A percentile compares a stretch with the other conserved stretches of the same genome.
Evolutionary conservation across 2,888 invertebrate genomes (phyloP).

Genomic region (Cylloceria caligata): DNA sequence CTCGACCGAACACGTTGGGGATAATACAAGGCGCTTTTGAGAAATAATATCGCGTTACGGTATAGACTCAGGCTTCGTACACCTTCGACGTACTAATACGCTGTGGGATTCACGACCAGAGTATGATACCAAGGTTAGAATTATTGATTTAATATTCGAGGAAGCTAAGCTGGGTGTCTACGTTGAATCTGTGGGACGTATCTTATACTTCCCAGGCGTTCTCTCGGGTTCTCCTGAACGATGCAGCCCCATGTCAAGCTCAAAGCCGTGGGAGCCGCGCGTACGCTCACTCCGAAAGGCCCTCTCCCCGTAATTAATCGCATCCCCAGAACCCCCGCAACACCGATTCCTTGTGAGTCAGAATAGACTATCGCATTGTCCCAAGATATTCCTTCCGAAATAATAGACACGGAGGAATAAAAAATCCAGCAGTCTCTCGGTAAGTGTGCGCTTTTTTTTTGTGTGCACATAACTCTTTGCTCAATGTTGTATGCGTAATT

Average conservation of each 20-base stretch:
- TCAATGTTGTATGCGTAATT: no score
- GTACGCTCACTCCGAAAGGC: constrained; percentile 50
- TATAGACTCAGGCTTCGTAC: constrained; percentile 38
- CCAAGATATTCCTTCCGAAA: not conserved
- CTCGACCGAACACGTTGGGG: constrained; percentile 53
- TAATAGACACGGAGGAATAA: not conserved
- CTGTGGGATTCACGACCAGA: constrained; percentile 50
- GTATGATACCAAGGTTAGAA: constrained; percentile 79
- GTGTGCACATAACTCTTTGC: no score
- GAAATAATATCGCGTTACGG: constrained; percentile 78
- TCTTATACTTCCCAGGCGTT: constrained; percentile 80
- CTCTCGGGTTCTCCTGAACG: constrained; percentile 49
- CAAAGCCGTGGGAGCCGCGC: constrained; percentile 74
- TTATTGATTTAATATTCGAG: constrained; percentile 85
- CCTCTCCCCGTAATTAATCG: constrained; percentile 82
- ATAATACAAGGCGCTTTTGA: constrained; percentile 71
- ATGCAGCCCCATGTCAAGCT: constrained; percentile 70
- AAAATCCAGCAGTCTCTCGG: no score
- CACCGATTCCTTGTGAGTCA: constrained; percentile 44
- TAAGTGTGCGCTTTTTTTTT: no score
- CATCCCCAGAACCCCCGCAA: constrained; percentile 71
- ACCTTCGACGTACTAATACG: constrained; percentile 63
- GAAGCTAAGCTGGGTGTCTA: constrained; percentile 81
- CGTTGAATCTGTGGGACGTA: constrained; percentile 77
- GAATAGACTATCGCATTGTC: constrained; percentile 25